Conservation (phyloP, 2,113 vertebrate genomes). For the Hipposideros armiger region DNA sequence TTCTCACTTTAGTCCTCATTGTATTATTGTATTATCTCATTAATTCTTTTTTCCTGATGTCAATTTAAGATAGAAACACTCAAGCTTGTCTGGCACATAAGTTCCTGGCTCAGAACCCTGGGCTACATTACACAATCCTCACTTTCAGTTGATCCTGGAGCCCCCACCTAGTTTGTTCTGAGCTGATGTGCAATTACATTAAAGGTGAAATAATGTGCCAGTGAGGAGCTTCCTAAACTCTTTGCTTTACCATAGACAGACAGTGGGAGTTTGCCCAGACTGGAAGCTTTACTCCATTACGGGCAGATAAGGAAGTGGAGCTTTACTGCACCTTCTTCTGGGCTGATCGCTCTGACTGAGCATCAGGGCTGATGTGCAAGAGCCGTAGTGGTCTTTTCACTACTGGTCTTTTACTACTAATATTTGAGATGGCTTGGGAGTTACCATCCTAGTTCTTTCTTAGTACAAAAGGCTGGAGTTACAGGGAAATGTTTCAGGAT, state of each 20-base stretch:
- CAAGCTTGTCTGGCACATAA: neutral
- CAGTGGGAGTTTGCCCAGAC: neutral
- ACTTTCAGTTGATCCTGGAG: neutral
- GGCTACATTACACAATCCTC: neutral
- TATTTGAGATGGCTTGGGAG: neutral
- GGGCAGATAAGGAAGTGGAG: neutral
- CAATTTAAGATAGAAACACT: neutral
- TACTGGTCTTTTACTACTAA: neutral
- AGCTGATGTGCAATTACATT: neutral
- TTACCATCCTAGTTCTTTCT: neutral
- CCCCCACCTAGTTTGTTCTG: neutral
- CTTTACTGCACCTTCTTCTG: neutral
- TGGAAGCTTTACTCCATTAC: neutral
- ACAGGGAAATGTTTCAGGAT: neutral
- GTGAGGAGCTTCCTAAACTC: neutral
- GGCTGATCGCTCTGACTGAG: neutral
- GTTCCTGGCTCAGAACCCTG: neutral
- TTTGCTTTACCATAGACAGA: neutral
- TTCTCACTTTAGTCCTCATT: neutral
- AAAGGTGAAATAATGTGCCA: conserved; percentile 21
- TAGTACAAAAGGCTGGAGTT: neutral
- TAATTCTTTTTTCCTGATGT: neutral
- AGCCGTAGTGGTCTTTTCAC: neutral
- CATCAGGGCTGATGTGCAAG: neutral
- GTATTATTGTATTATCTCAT: neutral